Evolutionary conservation across 1,140 invertebrate species (phyloP), one percentile per base, ranked within the genome.

Genomic region (Papilio xuthus): DNA sequence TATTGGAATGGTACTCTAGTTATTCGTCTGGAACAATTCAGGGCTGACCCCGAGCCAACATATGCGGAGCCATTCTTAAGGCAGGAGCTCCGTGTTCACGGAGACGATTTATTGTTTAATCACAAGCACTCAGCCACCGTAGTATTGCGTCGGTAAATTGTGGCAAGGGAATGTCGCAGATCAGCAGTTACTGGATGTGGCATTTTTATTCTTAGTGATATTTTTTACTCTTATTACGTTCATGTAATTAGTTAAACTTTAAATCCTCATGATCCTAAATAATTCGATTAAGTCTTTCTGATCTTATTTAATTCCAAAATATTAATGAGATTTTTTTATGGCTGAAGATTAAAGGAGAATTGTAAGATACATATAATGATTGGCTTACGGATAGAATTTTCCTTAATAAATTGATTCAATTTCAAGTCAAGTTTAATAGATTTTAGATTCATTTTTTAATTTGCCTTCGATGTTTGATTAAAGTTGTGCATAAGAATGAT

Each of bases 41-140:
- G 69, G 79, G 83, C 81, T 83, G 84, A 85, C 82, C 84, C 80
- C 81, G 69, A 80, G 79, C 76, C 82, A 81, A 83, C 78, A 77
- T 85, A 82, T 78, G 75, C 81, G 80, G 80, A 76, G 79, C 80
- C 78, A 80, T 84, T 85, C 82, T 83, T 82, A 85, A 84, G 81
- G 81, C 81, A 73, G 23, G 78, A 77, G 50, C 75, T 78, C 82
- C 77, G 76, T 80, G 83, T 83, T 83, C 80, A 73, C 71, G 71
- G 79, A 69, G 85, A 89, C 83, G 90, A 93, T 93, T 93, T 93
- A 93, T 93, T 88, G 90, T 92, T 93, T 93, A 93, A 93, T 92
- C 89, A 93, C 89, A 88, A 89, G 87, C 89, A 89, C 86, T 90
- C 88, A 90, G 85, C 89, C 89, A 85, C 87, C 85, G 87, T 86